A percentile compares a stretch with the other conserved stretches of the same genome.
Conservation (phyloP, 2,113 vertebrate genomes). For the Mobula birostris region DNA sequence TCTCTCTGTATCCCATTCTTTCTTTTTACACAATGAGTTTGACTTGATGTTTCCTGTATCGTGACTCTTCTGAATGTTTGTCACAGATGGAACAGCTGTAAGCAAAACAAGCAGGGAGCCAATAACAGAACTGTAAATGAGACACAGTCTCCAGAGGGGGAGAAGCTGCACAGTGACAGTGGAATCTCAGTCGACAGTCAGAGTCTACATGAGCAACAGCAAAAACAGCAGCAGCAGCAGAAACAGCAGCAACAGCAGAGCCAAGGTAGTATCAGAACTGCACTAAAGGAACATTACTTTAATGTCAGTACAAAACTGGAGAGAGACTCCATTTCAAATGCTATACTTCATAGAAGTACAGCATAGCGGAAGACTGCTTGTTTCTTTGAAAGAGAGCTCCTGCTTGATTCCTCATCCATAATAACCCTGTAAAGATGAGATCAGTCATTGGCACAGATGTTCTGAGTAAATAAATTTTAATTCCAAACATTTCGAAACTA, state of each 20-base stretch:
- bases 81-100: constrained; percentile 93
- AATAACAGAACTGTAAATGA: constrained; percentile 87
- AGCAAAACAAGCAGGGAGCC: constrained; percentile 90
- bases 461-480: not conserved
- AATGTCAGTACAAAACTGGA: not conserved
- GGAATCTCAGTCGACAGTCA: constrained; percentile 97
- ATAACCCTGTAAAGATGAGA: not conserved
- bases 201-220: constrained; percentile 85
- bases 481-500: not conserved
- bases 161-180: constrained; percentile 95
- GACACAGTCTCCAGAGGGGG: constrained; percentile 85
- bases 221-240: constrained; percentile 61
- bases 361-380: not conserved
- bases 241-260: constrained; percentile 49
- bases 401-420: not conserved
- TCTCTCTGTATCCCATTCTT: not conserved
- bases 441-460: not conserved
- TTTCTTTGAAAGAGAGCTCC: not conserved
- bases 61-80: not conserved
- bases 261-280: constrained; percentile 1
- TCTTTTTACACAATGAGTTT: not conserved
- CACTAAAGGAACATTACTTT: not conserved
- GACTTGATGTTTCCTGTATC: not conserved
- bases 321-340: not conserved
- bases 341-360: not conserved